These are phyloP conservation scores for Passerculus sandwichensis DNA, from an alignment of 2,797 vertebrate species.

Conservation along the genomic window DNA sequence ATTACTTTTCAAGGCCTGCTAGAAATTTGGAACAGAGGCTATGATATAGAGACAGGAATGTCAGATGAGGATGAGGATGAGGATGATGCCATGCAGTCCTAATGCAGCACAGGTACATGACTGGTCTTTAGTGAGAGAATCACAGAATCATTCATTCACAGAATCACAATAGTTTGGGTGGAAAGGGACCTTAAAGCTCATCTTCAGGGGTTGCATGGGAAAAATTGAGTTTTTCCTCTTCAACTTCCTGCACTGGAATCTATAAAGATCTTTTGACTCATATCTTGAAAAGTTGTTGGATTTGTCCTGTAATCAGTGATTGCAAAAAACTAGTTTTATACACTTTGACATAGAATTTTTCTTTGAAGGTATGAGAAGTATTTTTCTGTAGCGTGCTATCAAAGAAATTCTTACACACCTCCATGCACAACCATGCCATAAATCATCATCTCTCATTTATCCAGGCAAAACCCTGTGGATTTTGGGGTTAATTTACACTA, in stretches of 20 bases:
- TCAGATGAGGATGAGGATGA: neutral
- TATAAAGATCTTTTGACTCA: neutral
- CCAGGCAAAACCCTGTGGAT: neutral
- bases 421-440: neutral
- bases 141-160: neutral
- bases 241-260: neutral
- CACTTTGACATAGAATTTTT: neutral
- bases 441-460: neutral
- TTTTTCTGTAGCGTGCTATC: neutral
- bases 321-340: neutral
- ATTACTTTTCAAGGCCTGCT: slow-evolving; percentile 1
- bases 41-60: neutral
- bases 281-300: neutral
- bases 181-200: neutral
- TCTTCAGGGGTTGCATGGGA: neutral
- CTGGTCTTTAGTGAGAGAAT: neutral
- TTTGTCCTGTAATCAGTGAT: neutral
- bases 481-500: neutral
- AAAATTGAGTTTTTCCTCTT: neutral
- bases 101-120: neutral
- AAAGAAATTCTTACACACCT: neutral
- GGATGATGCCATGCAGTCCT: neutral
- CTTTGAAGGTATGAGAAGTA: neutral
- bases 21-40: neutral
- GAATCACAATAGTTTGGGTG: neutral